Evolutionary conservation across 2,888 invertebrate species (phyloP), one percentile per base, ranked within the genome.

Genomic region (Tetrapedia diversipes): DNA sequence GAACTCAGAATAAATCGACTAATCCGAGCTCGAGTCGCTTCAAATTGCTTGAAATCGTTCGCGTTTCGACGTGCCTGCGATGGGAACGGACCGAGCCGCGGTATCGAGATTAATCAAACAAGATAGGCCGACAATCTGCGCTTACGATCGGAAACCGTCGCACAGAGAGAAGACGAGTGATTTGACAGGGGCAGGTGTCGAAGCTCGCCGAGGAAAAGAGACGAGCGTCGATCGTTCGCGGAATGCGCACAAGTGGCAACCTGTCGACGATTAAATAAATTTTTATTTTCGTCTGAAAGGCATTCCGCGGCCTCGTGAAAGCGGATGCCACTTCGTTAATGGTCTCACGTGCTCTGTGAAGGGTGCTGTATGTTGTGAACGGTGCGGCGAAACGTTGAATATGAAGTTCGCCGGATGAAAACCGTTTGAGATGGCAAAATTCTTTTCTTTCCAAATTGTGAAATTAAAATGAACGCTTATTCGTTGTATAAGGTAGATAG

Each of bases 71-170:
- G 19, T 22, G 14, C 4, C n/a, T 10, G 27, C 6, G 29, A n/a
- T 34, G 47, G 2, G 51, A 41, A 51, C 39, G 2, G 53, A 19
- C n/a, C 53, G 53, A 45, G 43, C 43, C 7, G 24, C 45, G 57
- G 53, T 65, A 75, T 75, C 65, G 73, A 41, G 75, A 75, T 75
- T 65, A 72, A 72, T 72, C 75, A 72, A 72, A 75, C 47, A 75
- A 72, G 75, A 75, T 75, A 75, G 27, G 14, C 49, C 2, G 8
- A 11, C 14, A 72, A 75, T 75, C 75, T 75, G 54, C 32, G 16
- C 3, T 53, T 34, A 54, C 59, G 54, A 75, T 75, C 75, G 73
- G 22, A 56, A 72, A 74, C 57, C 57, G 72, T 64, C 70, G 74
- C 64, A 29, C 72, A 29, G 64, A 39, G 47, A 59, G 60, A 43